phyloP scores from a whole-genome alignment of 2,113 vertebrate genomes.

The Ivindomyrus marchei region DNA sequence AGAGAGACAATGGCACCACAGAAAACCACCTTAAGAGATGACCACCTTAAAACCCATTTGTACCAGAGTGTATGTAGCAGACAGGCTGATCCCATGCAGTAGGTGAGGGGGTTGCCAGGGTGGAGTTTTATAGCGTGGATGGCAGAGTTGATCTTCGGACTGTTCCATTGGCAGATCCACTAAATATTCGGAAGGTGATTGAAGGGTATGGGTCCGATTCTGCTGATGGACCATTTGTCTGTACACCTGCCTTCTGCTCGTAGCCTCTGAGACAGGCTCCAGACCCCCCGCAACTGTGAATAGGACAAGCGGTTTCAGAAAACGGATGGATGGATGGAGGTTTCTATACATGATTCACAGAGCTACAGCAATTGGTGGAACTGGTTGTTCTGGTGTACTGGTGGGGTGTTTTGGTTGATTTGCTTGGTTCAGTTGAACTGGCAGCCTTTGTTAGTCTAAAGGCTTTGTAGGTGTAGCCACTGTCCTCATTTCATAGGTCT shows the following conservation, averaged over 20 bases:
- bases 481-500: background rate
- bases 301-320: too few species aligned
- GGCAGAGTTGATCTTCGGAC: background rate
- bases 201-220: background rate
- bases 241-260: conserved; percentile 33
- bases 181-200: background rate
- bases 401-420: background rate
- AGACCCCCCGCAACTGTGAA: too few species aligned
- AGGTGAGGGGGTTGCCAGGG: background rate
- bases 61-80: background rate
- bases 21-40: background rate
- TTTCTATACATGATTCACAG: conserved; percentile 34
- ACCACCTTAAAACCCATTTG: background rate
- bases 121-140: background rate
- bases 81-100: background rate
- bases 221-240: background rate
- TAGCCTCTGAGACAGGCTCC: too few species aligned
- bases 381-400: background rate
- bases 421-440: background rate
- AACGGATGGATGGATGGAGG: background rate
- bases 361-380: background rate
- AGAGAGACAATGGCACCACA: background rate
- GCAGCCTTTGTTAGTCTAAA: background rate
- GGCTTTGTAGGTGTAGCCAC: background rate
- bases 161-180: background rate